Conservation (phyloP, 2,797 vertebrate species). For the Vespertilio murinus region DNA sequence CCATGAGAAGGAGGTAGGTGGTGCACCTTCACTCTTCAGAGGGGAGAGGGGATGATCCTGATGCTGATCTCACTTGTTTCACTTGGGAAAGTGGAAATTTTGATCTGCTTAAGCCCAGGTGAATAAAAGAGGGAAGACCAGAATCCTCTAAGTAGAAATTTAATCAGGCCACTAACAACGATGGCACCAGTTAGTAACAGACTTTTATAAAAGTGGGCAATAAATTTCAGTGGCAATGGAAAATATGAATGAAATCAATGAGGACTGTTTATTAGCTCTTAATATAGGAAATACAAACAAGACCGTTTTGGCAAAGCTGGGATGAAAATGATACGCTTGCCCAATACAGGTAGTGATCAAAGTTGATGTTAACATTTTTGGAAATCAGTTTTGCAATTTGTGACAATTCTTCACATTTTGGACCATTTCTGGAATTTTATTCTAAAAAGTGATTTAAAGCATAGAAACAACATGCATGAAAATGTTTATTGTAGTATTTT, state of each 20-base stretch:
- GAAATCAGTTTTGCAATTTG: background rate
- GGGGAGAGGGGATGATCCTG: background rate
- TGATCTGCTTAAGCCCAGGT: background rate
- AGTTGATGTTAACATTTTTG: background rate
- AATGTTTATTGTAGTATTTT: background rate
- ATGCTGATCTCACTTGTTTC: background rate
- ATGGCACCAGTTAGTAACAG: background rate
- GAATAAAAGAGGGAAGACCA: background rate
- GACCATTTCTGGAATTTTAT: conserved; percentile 30
- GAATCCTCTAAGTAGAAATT: conserved; percentile 19
- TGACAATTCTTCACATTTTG: background rate
- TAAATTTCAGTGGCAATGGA: background rate
- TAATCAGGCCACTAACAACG: background rate
- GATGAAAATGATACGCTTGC: background rate
- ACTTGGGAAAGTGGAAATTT: conserved; percentile 18
- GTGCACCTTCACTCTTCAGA: background rate
- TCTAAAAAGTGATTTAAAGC: background rate
- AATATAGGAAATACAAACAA: background rate
- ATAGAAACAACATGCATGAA: background rate
- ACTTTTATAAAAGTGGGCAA: background rate
- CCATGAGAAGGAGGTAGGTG: background rate
- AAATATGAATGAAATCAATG: background rate
- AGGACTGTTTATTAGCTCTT: background rate
- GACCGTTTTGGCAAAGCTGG: background rate
- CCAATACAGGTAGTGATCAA: background rate